Conservation (phyloP, 1,140 invertebrate species). For the Pygmarrhopalites habei region DNA sequence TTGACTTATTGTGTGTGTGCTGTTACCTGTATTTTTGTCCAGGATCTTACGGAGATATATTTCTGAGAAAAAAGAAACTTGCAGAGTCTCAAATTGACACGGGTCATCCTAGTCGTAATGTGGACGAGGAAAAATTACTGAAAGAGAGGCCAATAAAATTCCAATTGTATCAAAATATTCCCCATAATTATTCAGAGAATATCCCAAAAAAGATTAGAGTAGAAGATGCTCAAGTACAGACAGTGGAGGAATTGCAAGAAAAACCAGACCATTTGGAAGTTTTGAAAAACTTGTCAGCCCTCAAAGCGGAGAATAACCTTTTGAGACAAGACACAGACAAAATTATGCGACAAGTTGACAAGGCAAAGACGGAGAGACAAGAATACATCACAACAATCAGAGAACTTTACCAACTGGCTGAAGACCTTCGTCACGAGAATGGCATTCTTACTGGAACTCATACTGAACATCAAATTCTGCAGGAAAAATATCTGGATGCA, state of each 20-base stretch:
- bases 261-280: not conserved
- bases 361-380: constrained; percentile 17
- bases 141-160: not conserved
- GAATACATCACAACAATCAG: constrained; percentile 24
- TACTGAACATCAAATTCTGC: constrained; percentile 12
- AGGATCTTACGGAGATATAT: constrained; percentile 6
- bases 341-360: constrained; percentile 4
- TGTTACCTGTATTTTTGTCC: not conserved
- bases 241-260: not conserved
- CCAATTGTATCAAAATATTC: not conserved
- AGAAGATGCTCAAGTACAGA: not conserved
- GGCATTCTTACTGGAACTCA: constrained; percentile 1
- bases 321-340: not conserved
- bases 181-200: not conserved
- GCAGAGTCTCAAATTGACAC: not conserved
- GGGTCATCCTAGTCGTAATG: not conserved
- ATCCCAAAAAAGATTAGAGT: not conserved
- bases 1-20: not conserved
- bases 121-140: not conserved
- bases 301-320: constrained; percentile 16
- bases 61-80: not conserved
- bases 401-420: constrained; percentile 20
- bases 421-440: constrained; percentile 22
- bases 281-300: not conserved
- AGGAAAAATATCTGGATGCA: constrained; percentile 13